Percentiles rank a stretch among this genome's conserved stretches.
phyloP scores from a whole-genome alignment of 1,140 invertebrate species.

The Schlechtendalia chinensis region DNA sequence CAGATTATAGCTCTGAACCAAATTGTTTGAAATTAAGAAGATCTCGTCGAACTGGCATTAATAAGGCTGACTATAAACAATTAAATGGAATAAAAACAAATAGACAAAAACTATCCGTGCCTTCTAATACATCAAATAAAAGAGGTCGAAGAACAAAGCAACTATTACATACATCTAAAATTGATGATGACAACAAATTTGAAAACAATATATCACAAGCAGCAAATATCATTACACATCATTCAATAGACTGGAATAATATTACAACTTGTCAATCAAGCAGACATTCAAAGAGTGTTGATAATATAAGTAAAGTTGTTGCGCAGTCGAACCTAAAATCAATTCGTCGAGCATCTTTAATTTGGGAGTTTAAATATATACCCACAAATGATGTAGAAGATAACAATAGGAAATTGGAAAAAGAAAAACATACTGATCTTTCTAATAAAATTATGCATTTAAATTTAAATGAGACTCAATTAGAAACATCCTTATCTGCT shows the following conservation, averaged over 20 bases:
- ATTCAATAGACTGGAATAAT: neutral
- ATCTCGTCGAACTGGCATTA: neutral
- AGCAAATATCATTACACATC: neutral
- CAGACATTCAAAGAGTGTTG: constrained; percentile 1
- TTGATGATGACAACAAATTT: neutral
- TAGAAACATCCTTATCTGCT: neutral
- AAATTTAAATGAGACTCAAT: neutral
- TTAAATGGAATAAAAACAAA: neutral
- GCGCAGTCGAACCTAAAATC: neutral
- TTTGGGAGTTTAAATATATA: constrained; percentile 9
- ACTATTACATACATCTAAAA: neutral
- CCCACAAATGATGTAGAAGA: neutral
- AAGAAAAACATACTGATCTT: neutral
- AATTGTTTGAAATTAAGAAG: constrained; percentile 1
- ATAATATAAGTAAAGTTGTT: constrained; percentile 19
- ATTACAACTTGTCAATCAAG: neutral
- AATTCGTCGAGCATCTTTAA: constrained; percentile 7
- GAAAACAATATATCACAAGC: neutral
- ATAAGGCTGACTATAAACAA: neutral
- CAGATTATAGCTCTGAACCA: neutral
- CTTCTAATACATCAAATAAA: neutral
- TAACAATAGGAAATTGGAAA: neutral
- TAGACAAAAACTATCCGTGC: neutral
- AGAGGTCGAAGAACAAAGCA: neutral
- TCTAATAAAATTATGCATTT: neutral